Evolutionary conservation across 2,797 vertebrate species (phyloP).

Genomic region (Manis javanica): DNA sequence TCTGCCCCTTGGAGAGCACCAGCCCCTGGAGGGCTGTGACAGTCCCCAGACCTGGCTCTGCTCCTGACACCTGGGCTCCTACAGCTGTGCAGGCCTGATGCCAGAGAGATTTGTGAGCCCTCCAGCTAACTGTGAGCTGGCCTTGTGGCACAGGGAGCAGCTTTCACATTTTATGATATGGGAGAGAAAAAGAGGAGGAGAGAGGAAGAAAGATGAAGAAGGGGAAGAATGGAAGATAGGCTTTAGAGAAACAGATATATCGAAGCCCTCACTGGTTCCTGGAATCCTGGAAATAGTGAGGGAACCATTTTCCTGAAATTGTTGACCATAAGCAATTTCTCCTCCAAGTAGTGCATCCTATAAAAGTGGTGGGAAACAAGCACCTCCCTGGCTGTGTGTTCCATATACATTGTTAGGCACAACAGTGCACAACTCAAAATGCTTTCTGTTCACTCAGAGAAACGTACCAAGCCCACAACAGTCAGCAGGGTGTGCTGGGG

Average conservation of each 20-base stretch:
- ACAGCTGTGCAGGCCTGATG: background rate
- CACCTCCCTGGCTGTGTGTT: background rate
- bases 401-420: background rate
- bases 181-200: background rate
- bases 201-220: too few species aligned
- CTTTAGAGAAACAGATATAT: background rate
- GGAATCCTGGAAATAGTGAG: background rate
- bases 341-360: background rate
- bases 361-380: background rate
- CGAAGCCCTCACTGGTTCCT: background rate
- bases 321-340: background rate
- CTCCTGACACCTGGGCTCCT: background rate
- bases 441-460: background rate
- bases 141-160: background rate
- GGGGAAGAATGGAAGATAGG: background rate
- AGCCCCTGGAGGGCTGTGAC: too few species aligned
- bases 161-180: background rate
- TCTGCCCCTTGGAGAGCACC: background rate
- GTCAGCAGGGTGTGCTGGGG: background rate
- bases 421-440: background rate
- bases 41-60: background rate
- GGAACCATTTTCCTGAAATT: background rate
- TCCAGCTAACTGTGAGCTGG: background rate
- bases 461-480: background rate
- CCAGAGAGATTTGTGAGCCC: background rate